A percentile compares a stretch with the other conserved stretches of the same genome.
Evolutionary conservation across 2,888 invertebrate species (phyloP).

Genomic region (Latrodectus hesperus): DNA sequence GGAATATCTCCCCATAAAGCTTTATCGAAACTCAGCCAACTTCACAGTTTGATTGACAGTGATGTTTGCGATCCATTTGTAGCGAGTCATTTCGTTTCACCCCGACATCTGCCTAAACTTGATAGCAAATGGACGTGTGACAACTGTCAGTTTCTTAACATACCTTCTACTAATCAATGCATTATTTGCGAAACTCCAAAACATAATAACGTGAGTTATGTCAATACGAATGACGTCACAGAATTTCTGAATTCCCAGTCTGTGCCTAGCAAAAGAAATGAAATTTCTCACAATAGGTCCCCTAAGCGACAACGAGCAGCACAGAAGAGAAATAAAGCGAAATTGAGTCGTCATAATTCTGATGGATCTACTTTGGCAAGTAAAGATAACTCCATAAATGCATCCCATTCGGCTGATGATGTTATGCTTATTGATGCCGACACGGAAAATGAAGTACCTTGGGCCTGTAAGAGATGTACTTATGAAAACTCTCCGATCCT

Average conservation of each 20-base stretch:
- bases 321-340: slow-evolving; percentile 77
- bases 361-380: slow-evolving; percentile 58
- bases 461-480: slow-evolving; percentile 86
- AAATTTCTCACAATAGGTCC: slow-evolving; percentile 72
- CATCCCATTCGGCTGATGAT: slow-evolving; percentile 68
- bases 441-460: slow-evolving; percentile 76
- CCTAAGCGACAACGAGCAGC: slow-evolving; percentile 77
- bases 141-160: slow-evolving; percentile 74
- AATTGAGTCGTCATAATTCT: slow-evolving; percentile 77
- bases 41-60: slow-evolving; percentile 39
- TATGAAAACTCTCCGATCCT: slow-evolving; percentile 82
- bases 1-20: slow-evolving; percentile 53
- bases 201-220: slow-evolving; percentile 45
- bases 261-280: slow-evolving; percentile 62
- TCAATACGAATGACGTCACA: slow-evolving; percentile 46
- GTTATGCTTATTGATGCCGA: slow-evolving; percentile 65
- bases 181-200: slow-evolving; percentile 71
- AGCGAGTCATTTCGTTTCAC: slow-evolving; percentile 62
- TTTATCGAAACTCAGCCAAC: slow-evolving; percentile 40
- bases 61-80: slow-evolving; percentile 57
- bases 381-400: slow-evolving; percentile 56
- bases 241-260: slow-evolving; percentile 58
- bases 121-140: slow-evolving; percentile 74
- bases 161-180: slow-evolving; percentile 71
- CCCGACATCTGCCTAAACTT: slow-evolving; percentile 67